These are phyloP conservation scores for Toxotes jaculatrix DNA, from an alignment of 2,113 vertebrate species.

Conservation along the genomic window DNA sequence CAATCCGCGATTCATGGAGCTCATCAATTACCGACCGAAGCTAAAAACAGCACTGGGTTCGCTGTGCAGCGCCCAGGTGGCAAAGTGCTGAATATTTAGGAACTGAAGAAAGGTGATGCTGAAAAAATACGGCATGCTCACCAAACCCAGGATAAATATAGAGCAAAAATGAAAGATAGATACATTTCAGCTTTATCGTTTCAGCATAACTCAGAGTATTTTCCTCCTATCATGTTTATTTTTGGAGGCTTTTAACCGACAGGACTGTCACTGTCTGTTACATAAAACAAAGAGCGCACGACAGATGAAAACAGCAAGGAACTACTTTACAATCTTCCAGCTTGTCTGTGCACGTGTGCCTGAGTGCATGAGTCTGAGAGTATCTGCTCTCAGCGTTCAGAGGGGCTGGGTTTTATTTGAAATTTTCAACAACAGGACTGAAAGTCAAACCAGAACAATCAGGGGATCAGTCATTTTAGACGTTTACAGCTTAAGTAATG, in stretches of 20 bases:
- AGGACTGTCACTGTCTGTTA: slow-evolving; percentile 39
- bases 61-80: slow-evolving; percentile 2
- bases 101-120: neutral
- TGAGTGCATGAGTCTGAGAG: neutral
- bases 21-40: slow-evolving; percentile 43
- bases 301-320: slow-evolving; percentile 42
- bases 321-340: slow-evolving; percentile 15
- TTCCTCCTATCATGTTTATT: slow-evolving; percentile 22
- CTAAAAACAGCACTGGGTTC: neutral
- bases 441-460: neutral
- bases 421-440: neutral
- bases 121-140: neutral
- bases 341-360: neutral
- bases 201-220: neutral
- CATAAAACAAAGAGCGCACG: slow-evolving; percentile 38
- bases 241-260: slow-evolving; percentile 46
- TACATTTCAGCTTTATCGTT: slow-evolving; percentile 21
- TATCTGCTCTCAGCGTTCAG: slow-evolving; percentile 7
- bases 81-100: slow-evolving; percentile 11
- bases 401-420: neutral
- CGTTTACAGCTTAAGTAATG: neutral
- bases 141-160: neutral
- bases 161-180: neutral
- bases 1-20: slow-evolving; percentile 43
- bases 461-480: too few relatives aligned